A percentile compares a stretch with the other conserved stretches of the same genome.
Evolutionary conservation across 2,797 vertebrate species (phyloP).

Genomic region (Rhynchonycteris naso): DNA sequence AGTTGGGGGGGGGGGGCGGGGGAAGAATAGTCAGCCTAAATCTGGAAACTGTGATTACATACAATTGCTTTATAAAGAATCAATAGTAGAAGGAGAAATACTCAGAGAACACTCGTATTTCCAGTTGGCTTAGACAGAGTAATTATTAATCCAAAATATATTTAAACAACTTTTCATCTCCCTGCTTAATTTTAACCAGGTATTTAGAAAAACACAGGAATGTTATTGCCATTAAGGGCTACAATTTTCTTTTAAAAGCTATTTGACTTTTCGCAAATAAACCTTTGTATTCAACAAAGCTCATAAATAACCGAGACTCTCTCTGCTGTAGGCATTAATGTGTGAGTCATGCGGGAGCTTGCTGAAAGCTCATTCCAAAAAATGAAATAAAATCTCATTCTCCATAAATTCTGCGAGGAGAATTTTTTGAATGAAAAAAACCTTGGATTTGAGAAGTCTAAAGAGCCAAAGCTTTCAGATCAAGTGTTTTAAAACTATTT

Average conservation of each 20-base stretch:
- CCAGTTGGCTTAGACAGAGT: neutral
- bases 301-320: neutral
- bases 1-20: too few species aligned
- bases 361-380: neutral
- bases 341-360: neutral
- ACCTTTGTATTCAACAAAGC: slow-evolving; percentile 15
- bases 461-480: neutral
- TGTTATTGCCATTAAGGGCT: neutral
- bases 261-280: neutral
- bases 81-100: neutral
- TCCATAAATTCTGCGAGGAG: neutral
- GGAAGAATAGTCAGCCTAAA: neutral
- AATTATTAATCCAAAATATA: neutral
- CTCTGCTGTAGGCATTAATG: neutral
- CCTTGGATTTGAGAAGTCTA: neutral
- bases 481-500: neutral
- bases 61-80: neutral
- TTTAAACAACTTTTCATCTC: slow-evolving; percentile 11
- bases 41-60: neutral
- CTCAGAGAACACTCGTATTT: neutral
- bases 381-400: neutral
- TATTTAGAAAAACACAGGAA: neutral
- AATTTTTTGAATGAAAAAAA: neutral
- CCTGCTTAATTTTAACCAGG: neutral
- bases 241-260: neutral